Conservation (phyloP, 2,113 vertebrate species). For the Vidua macroura region DNA sequence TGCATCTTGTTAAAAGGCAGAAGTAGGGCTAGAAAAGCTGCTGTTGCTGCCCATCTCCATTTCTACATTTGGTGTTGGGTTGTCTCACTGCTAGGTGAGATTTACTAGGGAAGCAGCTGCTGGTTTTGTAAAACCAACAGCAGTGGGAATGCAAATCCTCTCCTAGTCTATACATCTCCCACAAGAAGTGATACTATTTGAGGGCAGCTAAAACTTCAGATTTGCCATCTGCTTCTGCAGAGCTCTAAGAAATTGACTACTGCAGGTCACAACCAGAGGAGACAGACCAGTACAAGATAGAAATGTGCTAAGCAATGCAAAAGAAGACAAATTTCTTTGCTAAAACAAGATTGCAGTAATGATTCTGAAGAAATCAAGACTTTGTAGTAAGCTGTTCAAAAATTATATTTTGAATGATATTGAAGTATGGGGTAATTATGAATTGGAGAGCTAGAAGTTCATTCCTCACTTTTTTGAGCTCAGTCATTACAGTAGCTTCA, state of each 20-base stretch:
- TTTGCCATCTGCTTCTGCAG: not conserved
- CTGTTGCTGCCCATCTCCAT: not conserved
- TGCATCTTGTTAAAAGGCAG: not conserved
- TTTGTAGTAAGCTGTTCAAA: not conserved
- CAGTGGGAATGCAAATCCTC: not conserved
- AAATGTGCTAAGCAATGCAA: conserved; percentile 4
- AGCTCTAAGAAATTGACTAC: not conserved
- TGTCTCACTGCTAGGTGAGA: not conserved
- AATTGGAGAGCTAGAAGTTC: not conserved
- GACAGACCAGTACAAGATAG: not conserved
- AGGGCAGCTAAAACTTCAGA: conserved; percentile 4
- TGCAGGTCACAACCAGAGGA: not conserved
- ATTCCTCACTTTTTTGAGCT: not conserved
- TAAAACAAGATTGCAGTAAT: not conserved
- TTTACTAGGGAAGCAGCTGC: not conserved
- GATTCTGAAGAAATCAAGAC: not conserved
- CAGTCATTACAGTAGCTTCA: not conserved
- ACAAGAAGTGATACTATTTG: not conserved
- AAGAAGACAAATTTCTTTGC: not conserved
- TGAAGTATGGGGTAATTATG: not conserved
- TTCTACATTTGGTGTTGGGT: not conserved
- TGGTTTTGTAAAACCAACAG: not conserved
- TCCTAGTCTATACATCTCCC: not conserved
- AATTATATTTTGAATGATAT: not conserved
- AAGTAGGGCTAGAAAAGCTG: not conserved